Conservation (phyloP, 2,797 vertebrate genomes). For the Ambastaia sidthimunki region DNA sequence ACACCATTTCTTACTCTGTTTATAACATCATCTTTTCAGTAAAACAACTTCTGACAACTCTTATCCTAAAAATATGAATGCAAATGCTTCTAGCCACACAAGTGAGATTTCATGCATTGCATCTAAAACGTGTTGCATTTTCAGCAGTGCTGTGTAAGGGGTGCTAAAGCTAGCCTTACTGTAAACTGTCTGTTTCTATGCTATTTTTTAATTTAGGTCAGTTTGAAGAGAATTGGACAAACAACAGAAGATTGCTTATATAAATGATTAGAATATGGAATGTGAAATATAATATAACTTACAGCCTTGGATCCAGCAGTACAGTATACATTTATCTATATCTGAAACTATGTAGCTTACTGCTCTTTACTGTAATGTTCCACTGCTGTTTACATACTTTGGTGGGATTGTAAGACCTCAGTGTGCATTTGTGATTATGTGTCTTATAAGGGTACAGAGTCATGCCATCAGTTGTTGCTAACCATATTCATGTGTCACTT, state of each 20-base stretch:
- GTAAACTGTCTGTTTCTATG: not conserved
- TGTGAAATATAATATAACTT: conserved; percentile 29
- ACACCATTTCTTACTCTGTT: not conserved
- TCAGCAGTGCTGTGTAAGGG: too few relatives aligned
- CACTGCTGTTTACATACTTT: conserved; percentile 37
- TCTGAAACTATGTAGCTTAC: not conserved
- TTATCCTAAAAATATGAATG: not conserved
- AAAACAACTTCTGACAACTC: not conserved
- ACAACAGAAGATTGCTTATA: not conserved
- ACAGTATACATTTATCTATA: too few relatives aligned
- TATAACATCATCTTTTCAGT: conserved; percentile 9
- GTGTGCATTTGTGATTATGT: conserved; percentile 16
- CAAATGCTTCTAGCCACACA: not conserved
- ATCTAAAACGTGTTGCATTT: not conserved
- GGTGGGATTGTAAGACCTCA: not conserved
- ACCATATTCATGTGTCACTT: conserved; percentile 21
- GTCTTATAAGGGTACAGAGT: not conserved
- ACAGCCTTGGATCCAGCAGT: not conserved
- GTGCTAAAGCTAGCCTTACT: not conserved
- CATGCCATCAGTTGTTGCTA: conserved; percentile 6
- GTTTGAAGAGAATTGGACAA: not conserved
- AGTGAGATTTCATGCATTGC: not conserved
- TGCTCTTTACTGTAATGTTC: conserved; percentile 3
- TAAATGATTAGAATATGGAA: not conserved
- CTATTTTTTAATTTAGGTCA: not conserved